Conservation (phyloP, 2,888 invertebrate species). For the Amaurobius ferox region DNA sequence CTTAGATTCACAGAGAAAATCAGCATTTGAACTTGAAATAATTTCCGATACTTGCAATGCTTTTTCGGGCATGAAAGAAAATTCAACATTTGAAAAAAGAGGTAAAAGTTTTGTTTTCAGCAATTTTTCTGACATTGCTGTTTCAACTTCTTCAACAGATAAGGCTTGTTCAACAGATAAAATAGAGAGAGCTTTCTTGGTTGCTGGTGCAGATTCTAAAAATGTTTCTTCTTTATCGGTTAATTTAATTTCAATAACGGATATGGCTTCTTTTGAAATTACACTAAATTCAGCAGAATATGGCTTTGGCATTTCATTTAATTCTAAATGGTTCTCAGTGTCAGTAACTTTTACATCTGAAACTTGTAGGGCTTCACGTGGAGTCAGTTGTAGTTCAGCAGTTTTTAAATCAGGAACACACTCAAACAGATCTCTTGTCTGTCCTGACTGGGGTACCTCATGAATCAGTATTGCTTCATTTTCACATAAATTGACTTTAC, state of each 20-base stretch:
- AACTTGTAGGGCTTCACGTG: constrained; percentile 57
- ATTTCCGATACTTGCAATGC: constrained; percentile 55
- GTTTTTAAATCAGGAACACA: constrained; percentile 21
- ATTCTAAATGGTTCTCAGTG: constrained; percentile 33
- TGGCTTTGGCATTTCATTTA: constrained; percentile 11
- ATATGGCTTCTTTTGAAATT: constrained; percentile 47
- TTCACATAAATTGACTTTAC: constrained; percentile 44
- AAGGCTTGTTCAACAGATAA: constrained; percentile 44
- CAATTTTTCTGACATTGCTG: constrained; percentile 33
- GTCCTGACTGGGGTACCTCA: constrained; percentile 32
- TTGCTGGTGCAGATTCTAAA: neutral
- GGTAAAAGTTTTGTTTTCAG: constrained; percentile 53
- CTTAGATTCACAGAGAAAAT: neutral
- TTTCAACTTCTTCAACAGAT: constrained; percentile 52
- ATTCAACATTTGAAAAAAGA: constrained; percentile 30
- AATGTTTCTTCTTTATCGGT: constrained; percentile 50
- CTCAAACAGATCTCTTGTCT: constrained; percentile 27
- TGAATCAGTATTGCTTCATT: constrained; percentile 55
- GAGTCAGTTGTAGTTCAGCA: constrained; percentile 24
- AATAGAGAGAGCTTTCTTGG: constrained; percentile 31
- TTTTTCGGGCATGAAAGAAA: constrained; percentile 40
- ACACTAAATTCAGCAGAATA: constrained; percentile 33
- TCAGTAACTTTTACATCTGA: constrained; percentile 43
- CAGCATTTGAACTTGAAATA: constrained; percentile 19
- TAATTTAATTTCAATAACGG: constrained; percentile 41